Percentiles rank a stretch among this genome's conserved stretches.
Conservation (phyloP, 2,113 vertebrate genomes). For the Cichladusa arquata region DNA sequence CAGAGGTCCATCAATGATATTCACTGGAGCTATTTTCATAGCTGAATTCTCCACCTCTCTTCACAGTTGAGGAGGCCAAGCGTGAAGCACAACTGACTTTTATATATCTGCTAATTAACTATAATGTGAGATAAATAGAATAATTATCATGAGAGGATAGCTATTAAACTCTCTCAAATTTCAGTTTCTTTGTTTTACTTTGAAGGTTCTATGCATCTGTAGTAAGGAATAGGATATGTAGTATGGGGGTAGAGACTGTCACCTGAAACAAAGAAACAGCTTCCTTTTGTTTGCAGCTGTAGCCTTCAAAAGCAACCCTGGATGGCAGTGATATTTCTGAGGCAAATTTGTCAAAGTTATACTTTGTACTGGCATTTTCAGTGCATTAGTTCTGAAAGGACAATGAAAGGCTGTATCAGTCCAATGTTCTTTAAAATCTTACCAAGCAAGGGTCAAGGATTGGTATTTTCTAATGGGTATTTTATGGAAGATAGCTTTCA, state of each 20-base stretch:
- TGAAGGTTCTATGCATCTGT: not conserved
- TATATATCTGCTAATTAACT: not conserved
- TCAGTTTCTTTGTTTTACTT: not conserved
- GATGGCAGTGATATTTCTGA: not conserved
- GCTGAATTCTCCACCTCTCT: not conserved
- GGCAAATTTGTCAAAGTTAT: not conserved
- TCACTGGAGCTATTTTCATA: not conserved
- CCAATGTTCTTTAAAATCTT: not conserved
- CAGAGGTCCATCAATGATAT: not conserved
- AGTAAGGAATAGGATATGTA: not conserved
- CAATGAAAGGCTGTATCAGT: not conserved
- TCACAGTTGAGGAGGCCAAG: not conserved
- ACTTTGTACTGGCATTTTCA: not conserved
- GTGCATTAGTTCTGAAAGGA: not conserved
- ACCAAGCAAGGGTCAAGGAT: not conserved
- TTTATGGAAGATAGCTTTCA: not conserved
- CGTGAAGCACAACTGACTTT: not conserved
- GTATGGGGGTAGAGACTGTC: not conserved
- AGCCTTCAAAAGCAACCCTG: not conserved
- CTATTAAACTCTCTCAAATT: not conserved
- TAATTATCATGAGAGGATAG: not conserved
- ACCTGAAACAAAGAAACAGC: not conserved
- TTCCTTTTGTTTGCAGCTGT: not conserved
- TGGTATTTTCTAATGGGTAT: not conserved
- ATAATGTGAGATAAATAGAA: not conserved